These are phyloP conservation scores for Lycodopsis pacificus DNA, from an alignment of 2,797 vertebrate species.

Conservation along the genomic window DNA sequence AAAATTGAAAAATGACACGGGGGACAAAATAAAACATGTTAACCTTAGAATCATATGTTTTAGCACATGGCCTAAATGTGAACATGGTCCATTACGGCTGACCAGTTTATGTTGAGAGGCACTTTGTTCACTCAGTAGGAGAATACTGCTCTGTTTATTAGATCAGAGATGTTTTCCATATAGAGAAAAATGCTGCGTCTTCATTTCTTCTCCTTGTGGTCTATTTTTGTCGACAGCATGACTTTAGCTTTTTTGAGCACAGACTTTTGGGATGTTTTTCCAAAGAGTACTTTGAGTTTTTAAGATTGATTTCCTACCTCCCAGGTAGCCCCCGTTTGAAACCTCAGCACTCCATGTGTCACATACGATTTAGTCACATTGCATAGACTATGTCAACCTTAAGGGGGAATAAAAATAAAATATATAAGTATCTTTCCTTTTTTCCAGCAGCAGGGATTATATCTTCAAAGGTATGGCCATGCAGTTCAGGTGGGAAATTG, in stretches of 20 bases:
- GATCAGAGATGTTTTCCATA: slow-evolving; percentile 4
- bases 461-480: slow-evolving; percentile 53
- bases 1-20: neutral
- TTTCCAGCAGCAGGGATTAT: slow-evolving; percentile 34
- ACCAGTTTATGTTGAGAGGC: slow-evolving; percentile 4
- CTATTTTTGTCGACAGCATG: slow-evolving; percentile 36
- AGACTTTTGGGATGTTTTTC: slow-evolving; percentile 35
- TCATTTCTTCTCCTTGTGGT: slow-evolving; percentile 18
- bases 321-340: slow-evolving; percentile 30
- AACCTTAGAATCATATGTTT: neutral
- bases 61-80: slow-evolving; percentile 2
- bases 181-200: slow-evolving; percentile 21
- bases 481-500: neutral
- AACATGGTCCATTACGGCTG: neutral
- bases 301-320: slow-evolving; percentile 28
- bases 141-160: slow-evolving; percentile 13
- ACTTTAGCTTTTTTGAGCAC: slow-evolving; percentile 37
- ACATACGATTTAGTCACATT: slow-evolving; percentile 32
- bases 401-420: neutral
- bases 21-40: neutral
- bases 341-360: slow-evolving; percentile 3
- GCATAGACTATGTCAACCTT: slow-evolving; percentile 19
- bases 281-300: slow-evolving; percentile 31
- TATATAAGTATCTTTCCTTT: slow-evolving; percentile 1
- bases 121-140: neutral